Base-by-base conservation (phyloP, 2,888 invertebrate genomes). In the Hyalella azteca region DNA sequence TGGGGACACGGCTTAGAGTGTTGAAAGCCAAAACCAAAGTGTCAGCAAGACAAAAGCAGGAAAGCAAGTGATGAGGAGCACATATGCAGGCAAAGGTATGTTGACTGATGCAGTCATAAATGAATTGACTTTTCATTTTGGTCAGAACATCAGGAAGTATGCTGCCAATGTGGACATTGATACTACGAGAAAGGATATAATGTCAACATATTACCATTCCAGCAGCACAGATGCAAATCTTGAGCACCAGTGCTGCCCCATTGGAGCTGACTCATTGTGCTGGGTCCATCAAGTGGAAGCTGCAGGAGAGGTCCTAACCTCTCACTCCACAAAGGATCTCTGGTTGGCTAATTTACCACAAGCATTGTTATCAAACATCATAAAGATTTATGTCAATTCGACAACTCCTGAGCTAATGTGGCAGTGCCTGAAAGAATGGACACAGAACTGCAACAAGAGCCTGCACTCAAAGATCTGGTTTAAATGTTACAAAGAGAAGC, bases 1-100 rank as follows among this genome's bases (percentile, higher is more conserved):
- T 83, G 15, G 73, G 79, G 48, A 80, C 80, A n/a, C 45, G 81
- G 54, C 77, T 80, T 11, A 73, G 76, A 19, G 81, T 81, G 22
- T 22, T 59, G n/a, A 49, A 81, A 32, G 79, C 50, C 26, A 50
- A 73, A 49, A 78, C 73, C 76, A 78, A 78, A 29, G n/a, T n/a
- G 77, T 66, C 15, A 78, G 79, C 7, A 73, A 7, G 9, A 76
- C n/a, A 29, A n/a, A n/a, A n/a, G n/a, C n/a, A n/a, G n/a, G n/a
- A n/a, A n/a, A n/a, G n/a, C n/a, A n/a, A n/a, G n/a, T 73, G 4
- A 45, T 32, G 73, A 45, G 66, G 22, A 45, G 73, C 19, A 40
- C 11, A 22, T 77, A 81, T 15, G 83, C 77, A 29, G 83, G 81
- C n/a, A 83, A 80, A 77, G 15, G 19, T 2, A 40, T 36, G 15